phyloP scores from a whole-genome alignment of 1,140 invertebrate species.

The Drosophila kepulauana region DNA sequence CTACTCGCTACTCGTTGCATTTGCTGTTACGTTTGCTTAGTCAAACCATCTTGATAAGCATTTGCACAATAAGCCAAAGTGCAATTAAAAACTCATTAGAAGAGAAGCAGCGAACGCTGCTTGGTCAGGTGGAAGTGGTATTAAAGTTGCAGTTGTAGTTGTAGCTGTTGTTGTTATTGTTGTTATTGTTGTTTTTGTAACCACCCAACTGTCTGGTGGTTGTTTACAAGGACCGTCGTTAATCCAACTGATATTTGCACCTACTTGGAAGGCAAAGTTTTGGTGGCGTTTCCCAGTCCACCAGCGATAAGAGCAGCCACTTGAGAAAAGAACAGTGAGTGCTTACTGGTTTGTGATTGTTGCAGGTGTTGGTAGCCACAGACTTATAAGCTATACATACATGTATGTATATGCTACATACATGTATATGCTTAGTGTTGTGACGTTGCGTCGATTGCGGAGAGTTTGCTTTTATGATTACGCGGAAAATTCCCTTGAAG shows the following conservation, averaged over 20 bases:
- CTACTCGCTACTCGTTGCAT: constrained; percentile 6
- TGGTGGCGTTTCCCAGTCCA: constrained; percentile 9
- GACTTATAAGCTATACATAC: no score
- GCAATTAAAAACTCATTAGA: constrained; percentile 41
- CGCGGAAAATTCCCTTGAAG: constrained; percentile 41
- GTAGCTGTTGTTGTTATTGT: no score
- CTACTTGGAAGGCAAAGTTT: constrained; percentile 14
- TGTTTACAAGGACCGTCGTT: constrained; percentile 16
- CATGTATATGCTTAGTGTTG: background rate
- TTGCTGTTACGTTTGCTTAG: background rate
- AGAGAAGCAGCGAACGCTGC: background rate
- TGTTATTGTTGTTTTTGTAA: background rate
- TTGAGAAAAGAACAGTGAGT: constrained; percentile 2
- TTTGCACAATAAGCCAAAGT: constrained; percentile 13
- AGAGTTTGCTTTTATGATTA: constrained; percentile 30
- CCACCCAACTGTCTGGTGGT: background rate
- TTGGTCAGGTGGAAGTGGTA: background rate
- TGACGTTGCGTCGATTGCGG: constrained; percentile 17
- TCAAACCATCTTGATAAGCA: background rate
- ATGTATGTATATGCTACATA: no score
- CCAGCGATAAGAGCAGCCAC: constrained; percentile 27
- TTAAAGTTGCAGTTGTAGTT: no score
- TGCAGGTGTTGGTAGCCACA: background rate
- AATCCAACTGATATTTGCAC: constrained; percentile 14
- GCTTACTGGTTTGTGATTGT: background rate